These are phyloP conservation scores for Exocentrus adspersus DNA, from an alignment of 2,888 invertebrate genomes.

Conservation along the genomic window DNA sequence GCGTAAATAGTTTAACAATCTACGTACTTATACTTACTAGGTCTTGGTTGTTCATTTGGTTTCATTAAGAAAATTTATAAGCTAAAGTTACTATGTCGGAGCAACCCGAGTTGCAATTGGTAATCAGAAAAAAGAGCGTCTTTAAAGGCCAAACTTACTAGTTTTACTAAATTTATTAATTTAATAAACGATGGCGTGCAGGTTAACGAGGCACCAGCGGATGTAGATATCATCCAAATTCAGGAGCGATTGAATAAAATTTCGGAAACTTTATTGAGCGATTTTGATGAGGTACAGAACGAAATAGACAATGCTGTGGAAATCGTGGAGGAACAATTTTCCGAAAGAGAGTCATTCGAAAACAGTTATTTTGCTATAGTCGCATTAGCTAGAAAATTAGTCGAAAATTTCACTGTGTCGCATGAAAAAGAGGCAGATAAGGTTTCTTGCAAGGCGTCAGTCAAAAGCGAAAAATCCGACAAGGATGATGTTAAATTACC, in stretches of 20 bases:
- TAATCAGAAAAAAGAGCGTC: slow-evolving; percentile 1
- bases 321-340: not conserved
- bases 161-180: not conserved
- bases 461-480: not conserved
- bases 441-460: not conserved
- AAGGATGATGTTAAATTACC: not conserved
- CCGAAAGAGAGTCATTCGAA: not conserved
- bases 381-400: not conserved
- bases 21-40: too few species aligned
- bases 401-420: not conserved
- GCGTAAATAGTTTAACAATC: too few species aligned
- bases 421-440: not conserved
- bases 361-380: not conserved
- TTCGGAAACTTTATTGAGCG: not conserved
- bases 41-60: too few species aligned
- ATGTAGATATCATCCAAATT: not conserved
- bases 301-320: not conserved
- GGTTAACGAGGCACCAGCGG: not conserved
- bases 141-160: not conserved
- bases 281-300: not conserved
- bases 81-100: too few species aligned
- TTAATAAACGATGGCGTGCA: not conserved
- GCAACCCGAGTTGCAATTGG: too few species aligned
- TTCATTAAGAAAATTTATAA: too few species aligned
- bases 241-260: not conserved